Evolutionary conservation across 2,113 vertebrate species (phyloP).

Genomic region (Mirounga angustirostris): DNA sequence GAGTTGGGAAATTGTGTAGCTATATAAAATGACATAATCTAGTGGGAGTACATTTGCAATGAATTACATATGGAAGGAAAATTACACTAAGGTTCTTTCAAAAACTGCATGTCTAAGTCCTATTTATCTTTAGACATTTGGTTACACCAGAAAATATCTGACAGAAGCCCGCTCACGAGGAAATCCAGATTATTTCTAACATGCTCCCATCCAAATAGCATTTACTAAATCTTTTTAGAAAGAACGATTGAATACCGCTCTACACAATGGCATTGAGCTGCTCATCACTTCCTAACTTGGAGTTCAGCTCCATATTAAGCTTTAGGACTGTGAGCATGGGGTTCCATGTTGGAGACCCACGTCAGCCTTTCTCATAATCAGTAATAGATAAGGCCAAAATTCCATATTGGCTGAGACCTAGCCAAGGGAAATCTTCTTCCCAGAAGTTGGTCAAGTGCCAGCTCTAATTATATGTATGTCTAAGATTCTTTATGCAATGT

Average conservation of each 20-base stretch:
- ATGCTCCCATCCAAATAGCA: not conserved
- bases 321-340: not conserved
- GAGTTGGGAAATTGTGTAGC: not conserved
- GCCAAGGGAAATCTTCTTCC: not conserved
- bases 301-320: not conserved
- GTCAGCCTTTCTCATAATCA: not conserved
- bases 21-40: not conserved
- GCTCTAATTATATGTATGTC: not conserved
- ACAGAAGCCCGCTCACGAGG: not conserved
- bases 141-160: not conserved
- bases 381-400: not conserved
- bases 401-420: not conserved
- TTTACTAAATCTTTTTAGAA: not conserved
- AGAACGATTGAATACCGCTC: not conserved
- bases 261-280: not conserved
- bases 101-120: not conserved
- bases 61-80: not conserved
- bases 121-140: slow-evolving; percentile 45
- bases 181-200: not conserved
- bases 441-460: not conserved
- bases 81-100: slow-evolving; percentile 12
- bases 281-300: not conserved
- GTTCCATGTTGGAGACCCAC: not conserved
- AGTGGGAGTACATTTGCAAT: not conserved
- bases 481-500: not conserved